Evolutionary conservation across 2,888 invertebrate species (phyloP).

Genomic region (Monochamus alternatus): DNA sequence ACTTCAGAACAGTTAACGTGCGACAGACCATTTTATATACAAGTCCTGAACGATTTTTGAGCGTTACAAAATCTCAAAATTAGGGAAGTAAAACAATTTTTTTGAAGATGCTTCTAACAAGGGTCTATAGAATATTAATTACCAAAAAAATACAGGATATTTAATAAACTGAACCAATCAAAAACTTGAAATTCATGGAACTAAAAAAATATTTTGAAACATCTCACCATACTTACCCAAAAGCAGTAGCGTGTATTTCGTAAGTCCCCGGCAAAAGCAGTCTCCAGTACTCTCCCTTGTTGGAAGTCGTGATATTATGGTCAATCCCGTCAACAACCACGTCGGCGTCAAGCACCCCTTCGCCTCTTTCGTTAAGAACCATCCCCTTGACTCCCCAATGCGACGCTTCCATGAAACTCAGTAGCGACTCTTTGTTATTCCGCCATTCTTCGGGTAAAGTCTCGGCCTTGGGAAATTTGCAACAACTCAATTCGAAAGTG

Average conservation of each 20-base stretch:
- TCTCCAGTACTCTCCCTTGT: constrained; percentile 95
- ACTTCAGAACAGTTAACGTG: too few relatives aligned
- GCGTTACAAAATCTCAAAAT: too few relatives aligned
- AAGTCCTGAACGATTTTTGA: too few relatives aligned
- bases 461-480: constrained; percentile 88
- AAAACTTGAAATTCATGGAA: too few relatives aligned
- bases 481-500: constrained; percentile 96
- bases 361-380: constrained; percentile 76
- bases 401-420: constrained; percentile 88
- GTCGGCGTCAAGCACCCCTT: constrained; percentile 82
- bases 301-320: constrained; percentile 86
- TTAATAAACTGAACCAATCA: too few relatives aligned
- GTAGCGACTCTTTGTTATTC: constrained; percentile 87
- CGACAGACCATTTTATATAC: too few relatives aligned
- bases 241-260: constrained; percentile 80
- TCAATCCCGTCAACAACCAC: constrained; percentile 84
- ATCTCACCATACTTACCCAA: constrained; percentile 76
- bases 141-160: too few relatives aligned
- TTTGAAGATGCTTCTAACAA: too few relatives aligned
- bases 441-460: constrained; percentile 87
- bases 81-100: too few relatives aligned
- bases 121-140: too few relatives aligned
- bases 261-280: constrained; percentile 92
- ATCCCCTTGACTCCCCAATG: constrained; percentile 82
- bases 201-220: too few relatives aligned